Percentiles rank a stretch among this genome's conserved stretches.
Evolutionary conservation across 2,797 vertebrate genomes (phyloP).

Genomic region (Thalassophryne amazonica): DNA sequence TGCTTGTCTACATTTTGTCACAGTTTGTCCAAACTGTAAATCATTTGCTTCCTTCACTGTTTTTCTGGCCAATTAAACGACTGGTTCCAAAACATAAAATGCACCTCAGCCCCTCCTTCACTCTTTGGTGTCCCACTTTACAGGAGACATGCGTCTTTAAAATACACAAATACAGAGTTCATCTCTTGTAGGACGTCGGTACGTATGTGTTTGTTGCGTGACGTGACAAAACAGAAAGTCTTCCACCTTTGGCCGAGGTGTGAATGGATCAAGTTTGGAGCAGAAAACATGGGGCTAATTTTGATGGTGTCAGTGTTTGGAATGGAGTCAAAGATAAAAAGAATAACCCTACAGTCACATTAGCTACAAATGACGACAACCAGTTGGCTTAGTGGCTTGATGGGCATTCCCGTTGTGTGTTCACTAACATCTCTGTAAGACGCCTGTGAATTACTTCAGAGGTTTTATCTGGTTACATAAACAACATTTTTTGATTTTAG

Average conservation of each 20-base stretch:
- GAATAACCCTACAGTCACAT: no score
- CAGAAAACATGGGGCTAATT: conserved; percentile 39
- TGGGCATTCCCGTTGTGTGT: no score
- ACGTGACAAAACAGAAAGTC: conserved; percentile 28
- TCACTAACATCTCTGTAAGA: no score
- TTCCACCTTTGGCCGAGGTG: conserved; percentile 40
- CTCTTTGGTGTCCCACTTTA: conserved; percentile 77
- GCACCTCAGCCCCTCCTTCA: conserved; percentile 55
- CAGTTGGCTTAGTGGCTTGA: no score
- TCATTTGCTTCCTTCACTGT: conserved; percentile 60
- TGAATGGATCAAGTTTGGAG: conserved; percentile 44
- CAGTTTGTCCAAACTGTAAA: conserved; percentile 26
- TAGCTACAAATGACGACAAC: no score
- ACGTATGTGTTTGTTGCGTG: conserved; percentile 15
- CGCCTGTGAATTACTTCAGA: no score
- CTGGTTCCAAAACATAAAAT: conserved; percentile 75
- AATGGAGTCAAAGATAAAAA: conserved; percentile 7
- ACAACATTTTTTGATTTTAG: no score
- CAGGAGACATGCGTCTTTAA: conserved; percentile 77
- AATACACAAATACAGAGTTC: conserved; percentile 70
- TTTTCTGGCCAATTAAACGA: conserved; percentile 68
- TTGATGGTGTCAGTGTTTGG: conserved; percentile 44
- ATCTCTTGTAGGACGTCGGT: conserved; percentile 36
- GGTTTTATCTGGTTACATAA: no score
- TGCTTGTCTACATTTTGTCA: conserved; percentile 73